Evolutionary conservation across 2,113 vertebrate genomes (phyloP).

Genomic region (Bungarus multicinctus): DNA sequence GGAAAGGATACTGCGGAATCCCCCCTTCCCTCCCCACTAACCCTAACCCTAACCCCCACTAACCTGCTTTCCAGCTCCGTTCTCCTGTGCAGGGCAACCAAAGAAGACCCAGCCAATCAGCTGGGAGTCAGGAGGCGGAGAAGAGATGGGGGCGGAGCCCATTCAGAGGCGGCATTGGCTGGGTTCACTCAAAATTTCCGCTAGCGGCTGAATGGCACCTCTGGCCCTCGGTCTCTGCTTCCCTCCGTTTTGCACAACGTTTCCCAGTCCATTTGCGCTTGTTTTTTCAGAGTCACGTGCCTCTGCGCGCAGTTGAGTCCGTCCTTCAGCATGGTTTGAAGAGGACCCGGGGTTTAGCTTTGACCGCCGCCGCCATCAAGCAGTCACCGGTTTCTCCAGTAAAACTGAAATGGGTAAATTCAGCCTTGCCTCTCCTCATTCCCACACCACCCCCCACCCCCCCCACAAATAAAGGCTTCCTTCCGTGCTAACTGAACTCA

Average conservation of each 20-base stretch:
- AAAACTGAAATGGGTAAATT: slow-evolving; percentile 87
- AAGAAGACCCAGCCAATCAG: too few species aligned
- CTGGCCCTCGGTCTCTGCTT: neutral
- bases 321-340: slow-evolving; percentile 94
- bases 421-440: neutral
- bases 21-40: too few species aligned
- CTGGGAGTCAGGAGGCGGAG: too few species aligned
- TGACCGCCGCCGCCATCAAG: slow-evolving; percentile 93
- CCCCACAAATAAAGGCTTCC: neutral
- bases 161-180: too few species aligned
- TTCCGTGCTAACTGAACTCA: neutral
- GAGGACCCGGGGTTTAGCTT: slow-evolving; percentile 87
- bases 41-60: too few species aligned
- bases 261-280: slow-evolving; percentile 29
- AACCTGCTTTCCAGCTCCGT: too few species aligned
- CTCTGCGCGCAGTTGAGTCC: slow-evolving; percentile 93
- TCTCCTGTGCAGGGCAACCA: too few species aligned
- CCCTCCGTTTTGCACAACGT: neutral
- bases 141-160: too few species aligned
- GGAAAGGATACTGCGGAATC: too few species aligned
- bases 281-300: slow-evolving; percentile 88
- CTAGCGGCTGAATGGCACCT: too few species aligned
- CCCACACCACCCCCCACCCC: too few species aligned
- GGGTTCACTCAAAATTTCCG: too few species aligned
- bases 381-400: slow-evolving; percentile 93